Evolutionary conservation across 2,113 vertebrate species (phyloP).

Genomic region (Grammomys dolichurus): DNA sequence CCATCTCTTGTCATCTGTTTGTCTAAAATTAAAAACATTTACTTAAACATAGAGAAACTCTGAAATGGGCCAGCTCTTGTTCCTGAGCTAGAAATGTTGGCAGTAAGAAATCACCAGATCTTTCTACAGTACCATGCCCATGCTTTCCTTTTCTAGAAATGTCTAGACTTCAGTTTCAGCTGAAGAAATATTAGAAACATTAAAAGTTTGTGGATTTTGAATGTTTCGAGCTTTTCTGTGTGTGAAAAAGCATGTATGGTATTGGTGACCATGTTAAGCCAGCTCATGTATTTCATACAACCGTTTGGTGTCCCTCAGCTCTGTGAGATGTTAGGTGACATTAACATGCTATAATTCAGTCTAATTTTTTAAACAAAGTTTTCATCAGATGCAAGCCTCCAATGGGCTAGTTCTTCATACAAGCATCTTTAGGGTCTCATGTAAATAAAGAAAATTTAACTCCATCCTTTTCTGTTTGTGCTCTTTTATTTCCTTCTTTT

Average conservation of each 20-base stretch:
- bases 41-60: neutral
- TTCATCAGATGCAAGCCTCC: neutral
- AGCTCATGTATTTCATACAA: neutral
- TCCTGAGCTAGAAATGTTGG: neutral
- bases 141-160: neutral
- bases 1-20: neutral
- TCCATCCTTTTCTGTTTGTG: neutral
- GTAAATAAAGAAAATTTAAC: neutral
- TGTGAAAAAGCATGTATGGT: neutral
- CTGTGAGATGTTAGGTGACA: neutral
- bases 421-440: neutral
- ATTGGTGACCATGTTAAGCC: neutral
- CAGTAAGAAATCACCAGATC: neutral
- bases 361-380: neutral
- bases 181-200: neutral
- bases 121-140: neutral
- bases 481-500: neutral
- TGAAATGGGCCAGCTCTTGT: neutral
- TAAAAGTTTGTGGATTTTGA: neutral
- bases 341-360: neutral
- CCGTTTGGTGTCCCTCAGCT: neutral
- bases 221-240: neutral
- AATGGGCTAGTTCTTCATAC: no score
- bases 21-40: constrained; percentile 12
- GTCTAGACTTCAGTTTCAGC: neutral